Percentiles rank a stretch among this genome's conserved stretches.
phyloP scores from a whole-genome alignment of 2,888 invertebrate genomes.

The Sylvicola fuscatus region DNA sequence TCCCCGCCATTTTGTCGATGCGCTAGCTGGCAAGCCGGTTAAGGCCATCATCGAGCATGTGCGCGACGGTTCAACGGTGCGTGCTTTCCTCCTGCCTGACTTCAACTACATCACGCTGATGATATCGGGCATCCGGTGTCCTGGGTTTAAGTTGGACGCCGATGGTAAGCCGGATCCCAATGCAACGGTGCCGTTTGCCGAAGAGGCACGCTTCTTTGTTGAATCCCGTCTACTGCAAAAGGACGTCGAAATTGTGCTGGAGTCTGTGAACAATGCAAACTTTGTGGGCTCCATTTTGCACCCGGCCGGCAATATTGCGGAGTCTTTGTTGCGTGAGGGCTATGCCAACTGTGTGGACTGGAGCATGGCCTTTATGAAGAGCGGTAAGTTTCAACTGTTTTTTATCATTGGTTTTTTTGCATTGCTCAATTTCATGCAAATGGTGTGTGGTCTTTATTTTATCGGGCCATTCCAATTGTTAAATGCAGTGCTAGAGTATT shows the following conservation, averaged over 20 bases:
- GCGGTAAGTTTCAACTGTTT: constrained; percentile 24
- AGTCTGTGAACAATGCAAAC: constrained; percentile 82
- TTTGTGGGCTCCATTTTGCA: constrained; percentile 87
- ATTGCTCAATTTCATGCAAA: constrained; percentile 1
- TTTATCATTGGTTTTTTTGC: neutral
- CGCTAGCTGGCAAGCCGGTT: constrained; percentile 65
- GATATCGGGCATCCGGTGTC: constrained; percentile 85
- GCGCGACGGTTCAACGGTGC: constrained; percentile 87
- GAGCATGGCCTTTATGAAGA: constrained; percentile 66
- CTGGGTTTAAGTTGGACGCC: constrained; percentile 56
- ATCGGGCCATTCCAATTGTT: constrained; percentile 4
- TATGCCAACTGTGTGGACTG: constrained; percentile 88
- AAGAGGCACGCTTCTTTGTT: constrained; percentile 87
- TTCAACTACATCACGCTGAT: constrained; percentile 84
- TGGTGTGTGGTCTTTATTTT: constrained; percentile 3
- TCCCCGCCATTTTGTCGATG: constrained; percentile 62
- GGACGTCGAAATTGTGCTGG: constrained; percentile 74
- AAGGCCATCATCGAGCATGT: constrained; percentile 94
- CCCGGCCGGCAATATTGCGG: constrained; percentile 87
- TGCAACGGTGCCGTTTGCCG: constrained; percentile 47
- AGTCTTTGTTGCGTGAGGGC: constrained; percentile 71
- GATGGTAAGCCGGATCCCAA: constrained; percentile 48
- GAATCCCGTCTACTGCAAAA: constrained; percentile 81
- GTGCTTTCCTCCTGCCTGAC: constrained; percentile 77
- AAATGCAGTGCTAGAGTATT: constrained; percentile 8